Evolutionary conservation across 92 coral and sea anemone genomes (phyloP).

Genomic region (Heteractis magnifica): DNA sequence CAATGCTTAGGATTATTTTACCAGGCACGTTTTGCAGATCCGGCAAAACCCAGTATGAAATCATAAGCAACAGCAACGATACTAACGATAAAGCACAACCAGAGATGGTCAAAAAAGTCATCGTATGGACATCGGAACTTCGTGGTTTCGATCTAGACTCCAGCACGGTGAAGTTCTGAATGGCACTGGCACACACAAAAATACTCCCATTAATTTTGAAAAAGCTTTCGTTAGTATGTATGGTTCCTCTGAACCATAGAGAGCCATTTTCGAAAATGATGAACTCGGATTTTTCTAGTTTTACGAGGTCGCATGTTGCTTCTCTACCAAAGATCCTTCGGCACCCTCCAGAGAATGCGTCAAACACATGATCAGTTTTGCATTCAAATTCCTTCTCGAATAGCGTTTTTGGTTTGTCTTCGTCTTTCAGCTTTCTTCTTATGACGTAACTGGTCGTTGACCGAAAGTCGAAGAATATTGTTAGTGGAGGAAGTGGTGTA

Average conservation of each 20-base stretch:
- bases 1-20: conserved; percentile 48
- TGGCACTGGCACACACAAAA: conserved; percentile 17
- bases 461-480: conserved; percentile 55
- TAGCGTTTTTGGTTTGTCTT: background rate
- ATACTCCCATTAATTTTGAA: conserved; percentile 18
- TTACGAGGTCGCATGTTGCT: conserved; percentile 5
- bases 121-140: background rate
- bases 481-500: conserved; percentile 33
- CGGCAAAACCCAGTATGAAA: conserved; percentile 41
- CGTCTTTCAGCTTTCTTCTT: background rate
- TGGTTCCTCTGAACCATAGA: background rate
- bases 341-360: conserved; percentile 46
- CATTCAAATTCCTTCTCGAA: conserved; percentile 10
- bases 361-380: conserved; percentile 34
- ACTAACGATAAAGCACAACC: conserved; percentile 43
- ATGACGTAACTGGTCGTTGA: conserved; percentile 38
- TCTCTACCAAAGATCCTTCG: conserved; percentile 5
- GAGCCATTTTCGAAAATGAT: conserved; percentile 19
- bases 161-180: conserved; percentile 12
- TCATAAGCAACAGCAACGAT: conserved; percentile 37
- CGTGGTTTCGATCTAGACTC: background rate
- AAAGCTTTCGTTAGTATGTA: background rate
- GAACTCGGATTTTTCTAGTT: conserved; percentile 4
- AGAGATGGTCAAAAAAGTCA: conserved; percentile 5
- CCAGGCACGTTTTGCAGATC: conserved; percentile 64